phyloP scores from a whole-genome alignment of 2,113 vertebrate genomes.

The Etia nguti region DNA sequence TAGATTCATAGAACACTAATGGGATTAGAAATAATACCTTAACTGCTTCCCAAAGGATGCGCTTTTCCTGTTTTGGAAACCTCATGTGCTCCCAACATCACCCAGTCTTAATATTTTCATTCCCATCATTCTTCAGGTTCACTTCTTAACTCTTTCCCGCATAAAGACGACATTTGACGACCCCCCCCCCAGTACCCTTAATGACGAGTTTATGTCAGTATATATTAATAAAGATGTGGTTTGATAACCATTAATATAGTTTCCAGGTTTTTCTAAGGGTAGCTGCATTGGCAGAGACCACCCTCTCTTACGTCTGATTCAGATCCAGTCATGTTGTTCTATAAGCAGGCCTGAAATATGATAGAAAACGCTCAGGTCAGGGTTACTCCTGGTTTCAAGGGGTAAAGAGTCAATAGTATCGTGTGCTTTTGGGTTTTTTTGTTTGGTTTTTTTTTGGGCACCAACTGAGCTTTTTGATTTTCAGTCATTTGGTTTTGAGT shows the following conservation, averaged over 20 bases:
- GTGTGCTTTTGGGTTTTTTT: background rate
- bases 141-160: background rate
- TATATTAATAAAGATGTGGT: background rate
- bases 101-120: background rate
- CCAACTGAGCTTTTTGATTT: background rate
- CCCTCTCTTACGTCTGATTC: background rate
- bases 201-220: background rate
- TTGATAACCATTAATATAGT: background rate
- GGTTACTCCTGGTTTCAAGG: background rate
- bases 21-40: background rate
- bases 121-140: background rate
- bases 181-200: fast-evolving
- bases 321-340: background rate
- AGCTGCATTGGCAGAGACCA: background rate
- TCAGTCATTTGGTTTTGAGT: background rate
- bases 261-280: background rate
- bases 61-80: background rate
- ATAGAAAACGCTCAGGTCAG: background rate
- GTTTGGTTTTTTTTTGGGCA: background rate
- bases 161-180: background rate
- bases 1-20: background rate
- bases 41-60: background rate
- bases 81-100: background rate
- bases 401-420: background rate
- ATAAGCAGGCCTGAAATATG: background rate